Evolutionary conservation across 2,113 vertebrate genomes (phyloP).

Genomic region (Xenopus tropicalis): UCB_Xtro_10.0 CM004445.2:113119501-113120000

Average conservation of each 20-base stretch:
- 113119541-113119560: conserved; percentile 50
- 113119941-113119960: conserved; percentile 22
- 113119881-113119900: conserved; percentile 42
- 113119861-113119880: conserved; percentile 27
- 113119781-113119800: conserved; percentile 43
- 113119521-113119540: conserved; percentile 44
- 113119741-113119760: conserved; percentile 37
- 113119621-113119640: conserved; percentile 22
- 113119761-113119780: conserved; percentile 46
- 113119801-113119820: conserved; percentile 39
- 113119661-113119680: conserved; percentile 32
- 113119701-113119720: conserved; percentile 33
- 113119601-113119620: conserved; percentile 42
- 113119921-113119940: conserved; percentile 45
- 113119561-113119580: conserved; percentile 43
- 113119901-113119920: conserved; percentile 38
- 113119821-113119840: conserved; percentile 23
- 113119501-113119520: background rate
- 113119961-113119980: background rate
- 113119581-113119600: conserved; percentile 47
- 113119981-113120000: too few relatives aligned
- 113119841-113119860: conserved; percentile 33
- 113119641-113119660: conserved; percentile 40
- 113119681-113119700: conserved; percentile 30
- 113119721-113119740: conserved; percentile 40